These are phyloP conservation scores for Galleria mellonella DNA, from an alignment of 1,140 invertebrate genomes.

Conservation along the genomic window DNA sequence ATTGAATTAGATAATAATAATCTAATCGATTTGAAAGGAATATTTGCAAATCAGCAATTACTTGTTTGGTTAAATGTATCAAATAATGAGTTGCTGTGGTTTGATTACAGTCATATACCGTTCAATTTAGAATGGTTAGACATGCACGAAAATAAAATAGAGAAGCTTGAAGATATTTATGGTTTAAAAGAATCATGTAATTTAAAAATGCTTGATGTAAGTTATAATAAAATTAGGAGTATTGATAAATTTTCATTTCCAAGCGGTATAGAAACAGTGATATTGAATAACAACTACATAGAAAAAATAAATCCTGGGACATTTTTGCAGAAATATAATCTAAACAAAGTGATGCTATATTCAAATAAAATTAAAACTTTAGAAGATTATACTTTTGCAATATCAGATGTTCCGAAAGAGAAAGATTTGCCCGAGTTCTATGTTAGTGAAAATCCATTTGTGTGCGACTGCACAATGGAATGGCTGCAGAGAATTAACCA, in stretches of 20 bases:
- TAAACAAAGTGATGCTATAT: conserved; percentile 86
- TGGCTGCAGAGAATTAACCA: conserved; percentile 88
- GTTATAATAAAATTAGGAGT: conserved; percentile 82
- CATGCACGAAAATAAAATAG: conserved; percentile 81
- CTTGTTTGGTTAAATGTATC: conserved; percentile 84
- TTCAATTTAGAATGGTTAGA: conserved; percentile 82
- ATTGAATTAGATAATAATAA: conserved; percentile 81
- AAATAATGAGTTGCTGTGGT: conserved; percentile 80
- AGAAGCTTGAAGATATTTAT: conserved; percentile 83
- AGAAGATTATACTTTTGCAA: conserved; percentile 81
- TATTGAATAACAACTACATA: conserved; percentile 86
- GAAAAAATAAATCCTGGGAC: conserved; percentile 82
- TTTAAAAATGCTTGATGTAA: conserved; percentile 87
- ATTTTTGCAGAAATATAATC: conserved; percentile 81
- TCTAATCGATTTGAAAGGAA: conserved; percentile 80
- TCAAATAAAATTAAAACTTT: conserved; percentile 84
- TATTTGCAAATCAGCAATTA: conserved; percentile 80
- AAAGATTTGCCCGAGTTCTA: conserved; percentile 85
- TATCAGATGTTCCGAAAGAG: conserved; percentile 78
- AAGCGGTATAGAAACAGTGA: conserved; percentile 82
- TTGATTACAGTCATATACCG: conserved; percentile 82
- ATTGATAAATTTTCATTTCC: conserved; percentile 83
- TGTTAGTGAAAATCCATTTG: conserved; percentile 86
- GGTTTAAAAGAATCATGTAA: conserved; percentile 82
- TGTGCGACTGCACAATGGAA: conserved; percentile 90